Evolutionary conservation across 53 echinoderm and acorn worm genomes (phyloP), one percentile per base, ranked within the genome.

Genomic region (Echinarachnius parma): DNA sequence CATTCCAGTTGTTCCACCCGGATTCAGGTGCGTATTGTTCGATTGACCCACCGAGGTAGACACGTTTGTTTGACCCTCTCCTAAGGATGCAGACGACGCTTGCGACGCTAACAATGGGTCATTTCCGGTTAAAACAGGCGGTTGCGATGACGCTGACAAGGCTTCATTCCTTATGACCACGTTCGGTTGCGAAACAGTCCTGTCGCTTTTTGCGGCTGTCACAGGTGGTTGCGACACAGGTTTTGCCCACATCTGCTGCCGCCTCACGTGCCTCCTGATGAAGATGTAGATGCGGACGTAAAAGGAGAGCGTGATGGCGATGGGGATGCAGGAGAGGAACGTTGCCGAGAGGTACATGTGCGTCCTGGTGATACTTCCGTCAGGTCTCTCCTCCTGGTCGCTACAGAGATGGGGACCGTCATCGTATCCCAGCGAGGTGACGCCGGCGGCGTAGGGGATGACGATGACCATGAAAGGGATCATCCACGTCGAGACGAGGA

Each of bases 381-480:
- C 70, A 19, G 35, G 36, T 13, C 32, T 35, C 16, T 70, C 70
- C 7, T 70, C 70, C 4, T 53, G 53, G 25, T 70, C 70, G 33
- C 70, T 70, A 54, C 70, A 70, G 36, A 70, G 34, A 53, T 70
- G 70, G 2, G 70, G 70, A 1, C 54, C 54, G 36, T 53, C 25
- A 35, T 70, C 70, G 34, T 70, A 70, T 14, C 70, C 70, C 4
- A 70, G 70, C 5, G 31, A 9, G 11, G 70, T 70, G n/a, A 36
- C 70, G 31, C 70, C 70, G 20, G 35, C 31, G 24, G 70, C 70
- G 26, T 36, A 70, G 15, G 70, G 70, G 14, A 70, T 20, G 23
- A 70, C 5, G 54, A 70, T 70, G 36, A 70, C 70, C 14, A 29
- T 33, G 37, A 70, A 70, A 11, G 70, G 70, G 8, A 70, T 70